These are phyloP conservation scores for Argya squamiceps DNA, from an alignment of 2,797 vertebrate species.

Conservation along the genomic window DNA sequence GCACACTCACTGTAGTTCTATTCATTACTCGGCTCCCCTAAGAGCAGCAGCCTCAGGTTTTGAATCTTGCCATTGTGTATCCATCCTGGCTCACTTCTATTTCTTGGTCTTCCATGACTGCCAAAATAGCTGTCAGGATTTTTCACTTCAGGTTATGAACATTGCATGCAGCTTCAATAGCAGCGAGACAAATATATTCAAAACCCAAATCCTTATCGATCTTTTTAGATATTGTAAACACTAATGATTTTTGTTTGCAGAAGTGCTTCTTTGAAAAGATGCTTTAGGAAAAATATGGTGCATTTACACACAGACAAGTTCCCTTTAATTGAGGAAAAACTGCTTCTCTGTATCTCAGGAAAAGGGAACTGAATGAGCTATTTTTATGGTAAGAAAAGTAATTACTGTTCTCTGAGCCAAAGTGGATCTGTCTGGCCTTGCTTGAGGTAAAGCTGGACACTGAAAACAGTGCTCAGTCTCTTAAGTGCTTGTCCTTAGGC, in stretches of 20 bases:
- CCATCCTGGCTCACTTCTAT: not conserved
- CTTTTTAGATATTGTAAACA: not conserved
- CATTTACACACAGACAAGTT: not conserved
- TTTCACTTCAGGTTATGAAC: not conserved
- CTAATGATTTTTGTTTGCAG: not conserved
- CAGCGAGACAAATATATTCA: not conserved
- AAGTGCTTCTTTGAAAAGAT: not conserved
- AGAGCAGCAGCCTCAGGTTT: not conserved
- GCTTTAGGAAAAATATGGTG: not conserved
- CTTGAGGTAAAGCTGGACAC: not conserved
- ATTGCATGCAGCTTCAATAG: not conserved
- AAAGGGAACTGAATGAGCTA: not conserved
- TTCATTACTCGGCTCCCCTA: not conserved
- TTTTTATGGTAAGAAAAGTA: not conserved
- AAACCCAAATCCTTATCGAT: not conserved
- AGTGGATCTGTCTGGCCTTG: not conserved
- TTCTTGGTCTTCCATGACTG: not conserved
- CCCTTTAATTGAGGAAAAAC: not conserved
- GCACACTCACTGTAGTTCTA: not conserved
- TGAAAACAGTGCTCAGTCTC: not conserved
- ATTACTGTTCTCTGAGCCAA: not conserved
- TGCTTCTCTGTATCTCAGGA: not conserved
- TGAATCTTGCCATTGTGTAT: not conserved
- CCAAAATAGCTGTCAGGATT: not conserved
- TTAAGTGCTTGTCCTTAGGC: not conserved